Evolutionary conservation across 2,113 vertebrate genomes (phyloP).

Genomic region (Oriolus oriolus): DNA sequence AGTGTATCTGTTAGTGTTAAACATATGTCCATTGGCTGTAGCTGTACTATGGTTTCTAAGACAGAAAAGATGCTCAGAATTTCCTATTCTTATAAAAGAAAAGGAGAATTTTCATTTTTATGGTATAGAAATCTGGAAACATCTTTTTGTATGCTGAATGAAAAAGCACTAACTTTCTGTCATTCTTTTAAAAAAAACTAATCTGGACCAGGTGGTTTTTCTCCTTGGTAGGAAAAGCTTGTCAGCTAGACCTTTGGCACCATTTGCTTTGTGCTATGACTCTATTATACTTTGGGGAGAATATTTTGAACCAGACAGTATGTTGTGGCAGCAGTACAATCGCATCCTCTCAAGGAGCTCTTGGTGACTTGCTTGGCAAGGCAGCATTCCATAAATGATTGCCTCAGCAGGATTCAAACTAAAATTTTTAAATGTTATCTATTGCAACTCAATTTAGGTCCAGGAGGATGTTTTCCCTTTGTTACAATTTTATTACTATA

Average conservation of each 20-base stretch:
- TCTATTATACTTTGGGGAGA: background rate
- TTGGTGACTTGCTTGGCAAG: background rate
- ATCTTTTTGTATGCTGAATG: background rate
- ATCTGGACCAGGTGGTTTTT: background rate
- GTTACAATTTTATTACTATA: conserved; percentile 22
- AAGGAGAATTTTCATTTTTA: background rate
- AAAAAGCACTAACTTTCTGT: background rate
- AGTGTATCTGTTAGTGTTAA: background rate
- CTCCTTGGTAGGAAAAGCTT: background rate
- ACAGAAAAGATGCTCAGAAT: background rate
- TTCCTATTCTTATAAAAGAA: background rate
- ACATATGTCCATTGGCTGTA: background rate
- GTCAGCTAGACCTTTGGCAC: background rate
- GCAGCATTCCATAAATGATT: background rate
- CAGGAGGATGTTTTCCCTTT: background rate
- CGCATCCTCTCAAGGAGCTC: background rate
- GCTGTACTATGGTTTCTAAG: background rate
- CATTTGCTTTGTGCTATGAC: background rate
- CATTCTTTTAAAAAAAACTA: background rate
- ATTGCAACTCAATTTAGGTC: background rate
- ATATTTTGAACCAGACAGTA: background rate
- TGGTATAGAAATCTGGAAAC: background rate
- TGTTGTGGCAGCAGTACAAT: background rate
- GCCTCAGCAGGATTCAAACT: background rate
- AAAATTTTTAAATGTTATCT: background rate